Base-by-base conservation (phyloP, 2,113 vertebrate species). In the Malaclemys terrapin region DNA sequence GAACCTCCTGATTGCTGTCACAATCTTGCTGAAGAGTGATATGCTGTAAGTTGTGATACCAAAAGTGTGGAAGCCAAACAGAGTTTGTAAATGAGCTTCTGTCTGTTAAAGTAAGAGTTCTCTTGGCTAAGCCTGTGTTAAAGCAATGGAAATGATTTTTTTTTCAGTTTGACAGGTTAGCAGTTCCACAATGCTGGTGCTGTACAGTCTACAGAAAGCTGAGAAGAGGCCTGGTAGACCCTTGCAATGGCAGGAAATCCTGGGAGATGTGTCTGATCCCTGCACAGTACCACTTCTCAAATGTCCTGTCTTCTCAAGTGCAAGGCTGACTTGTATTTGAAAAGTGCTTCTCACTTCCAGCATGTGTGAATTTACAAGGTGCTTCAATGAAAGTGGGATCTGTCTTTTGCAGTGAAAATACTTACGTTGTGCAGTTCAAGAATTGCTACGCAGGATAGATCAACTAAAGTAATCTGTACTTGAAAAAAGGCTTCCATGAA, bases 11-110 rank as follows among this genome's bases (percentile, higher is more conserved):
- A 72, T 92, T 90, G 65, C 85, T 93, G 62, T 89, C 57, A 2
- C 35, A 0, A 2, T 59, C 49, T 56, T 85, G 29, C n/a, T 91
- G 27, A 88, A 85, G 89, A 87, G 89, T 92, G 75, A 4, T 82
- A 45, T 82, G 82, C 57, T 93, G n/a, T 91, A 95, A 78, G 38
- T 82, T 93, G 83, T 93, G 81, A 86, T 78, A 92, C 88, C 89
- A 49, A 45, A 57, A 92, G 79, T 72, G 87, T 93, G 75, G 94
- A 87, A 96, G 56, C 90, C 47, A 84, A 84, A 88, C 54, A 45
- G 89, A 45, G 65, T 94, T 88, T 94, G 96, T 91, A 87, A 59
- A 35, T 54, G 53, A 56, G 35, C 22, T 82, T 56, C 72, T 4
- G 2, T 76, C 72, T 45, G 6, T 45, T 45, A 45, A 25, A 76